Conservation (phyloP, 1,140 invertebrate species). For the Melanaphis sacchari region DNA sequence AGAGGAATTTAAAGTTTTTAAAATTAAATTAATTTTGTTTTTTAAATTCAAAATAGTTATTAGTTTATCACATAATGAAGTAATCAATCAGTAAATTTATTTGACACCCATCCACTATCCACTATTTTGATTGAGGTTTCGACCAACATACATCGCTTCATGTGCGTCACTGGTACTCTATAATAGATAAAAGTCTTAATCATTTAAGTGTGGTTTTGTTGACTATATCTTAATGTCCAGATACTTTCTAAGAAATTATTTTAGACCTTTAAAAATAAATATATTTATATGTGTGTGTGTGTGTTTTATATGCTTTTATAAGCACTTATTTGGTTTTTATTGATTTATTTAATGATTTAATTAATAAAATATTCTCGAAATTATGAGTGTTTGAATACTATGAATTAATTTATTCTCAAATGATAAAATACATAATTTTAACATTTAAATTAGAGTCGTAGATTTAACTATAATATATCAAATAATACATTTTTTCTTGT, state of each 20-base stretch:
- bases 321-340: neutral
- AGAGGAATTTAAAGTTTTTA: neutral
- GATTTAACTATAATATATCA: neutral
- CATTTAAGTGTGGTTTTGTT: neutral
- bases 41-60: neutral
- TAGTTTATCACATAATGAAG: neutral
- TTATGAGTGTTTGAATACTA: neutral
- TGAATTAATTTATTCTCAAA: neutral
- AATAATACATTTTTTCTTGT: neutral
- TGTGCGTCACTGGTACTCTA: neutral
- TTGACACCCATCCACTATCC: no score
- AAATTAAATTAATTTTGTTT: neutral
- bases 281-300: neutral
- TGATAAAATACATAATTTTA: constrained; percentile 1
- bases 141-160: neutral
- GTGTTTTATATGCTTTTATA: neutral
- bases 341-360: neutral
- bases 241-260: neutral
- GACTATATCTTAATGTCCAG: neutral
- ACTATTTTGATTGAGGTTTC: neutral
- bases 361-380: neutral
- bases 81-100: neutral
- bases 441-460: neutral
- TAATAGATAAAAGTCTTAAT: neutral
- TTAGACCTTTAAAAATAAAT: neutral